Conservation (phyloP, 2,888 invertebrate species). For the Epirrita christyi region DNA sequence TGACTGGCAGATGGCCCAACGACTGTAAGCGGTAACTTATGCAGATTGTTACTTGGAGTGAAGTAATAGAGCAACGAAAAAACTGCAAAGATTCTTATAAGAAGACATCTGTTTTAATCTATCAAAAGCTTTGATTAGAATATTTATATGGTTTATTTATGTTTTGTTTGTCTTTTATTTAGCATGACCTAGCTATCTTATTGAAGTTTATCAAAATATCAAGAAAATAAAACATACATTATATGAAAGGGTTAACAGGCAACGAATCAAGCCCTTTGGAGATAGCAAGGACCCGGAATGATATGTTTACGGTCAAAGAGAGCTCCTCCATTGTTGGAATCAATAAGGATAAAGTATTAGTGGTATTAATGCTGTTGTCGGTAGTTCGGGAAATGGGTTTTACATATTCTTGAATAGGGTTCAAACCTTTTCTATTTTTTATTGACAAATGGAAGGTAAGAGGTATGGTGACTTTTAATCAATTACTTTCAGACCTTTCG, state of each 20-base stretch:
- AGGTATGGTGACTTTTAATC: neutral
- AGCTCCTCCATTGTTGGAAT: constrained; percentile 67
- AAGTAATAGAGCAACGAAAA: too few species aligned
- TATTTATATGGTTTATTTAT: too few species aligned
- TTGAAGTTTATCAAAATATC: constrained; percentile 64
- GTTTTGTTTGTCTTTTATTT: neutral
- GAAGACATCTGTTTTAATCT: too few species aligned
- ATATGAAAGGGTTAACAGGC: constrained; percentile 78
- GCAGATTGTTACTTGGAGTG: too few species aligned
- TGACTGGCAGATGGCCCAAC: too few species aligned
- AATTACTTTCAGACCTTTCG: constrained; percentile 1
- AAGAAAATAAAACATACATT: constrained; percentile 76
- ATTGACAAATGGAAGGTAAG: constrained; percentile 3
- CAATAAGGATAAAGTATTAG: constrained; percentile 78
- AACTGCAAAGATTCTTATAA: too few species aligned
- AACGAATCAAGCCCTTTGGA: constrained; percentile 64
- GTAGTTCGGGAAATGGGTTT: constrained; percentile 50
- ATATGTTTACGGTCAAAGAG: constrained; percentile 75
- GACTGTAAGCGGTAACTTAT: too few species aligned
- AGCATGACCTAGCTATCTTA: neutral
- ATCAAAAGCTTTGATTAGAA: too few species aligned
- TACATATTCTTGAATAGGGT: constrained; percentile 18
- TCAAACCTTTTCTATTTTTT: constrained; percentile 14
- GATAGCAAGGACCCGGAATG: constrained; percentile 62
- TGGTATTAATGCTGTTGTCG: constrained; percentile 69